phyloP scores from a whole-genome alignment of 2,113 vertebrate genomes.

The Apus apus region DNA sequence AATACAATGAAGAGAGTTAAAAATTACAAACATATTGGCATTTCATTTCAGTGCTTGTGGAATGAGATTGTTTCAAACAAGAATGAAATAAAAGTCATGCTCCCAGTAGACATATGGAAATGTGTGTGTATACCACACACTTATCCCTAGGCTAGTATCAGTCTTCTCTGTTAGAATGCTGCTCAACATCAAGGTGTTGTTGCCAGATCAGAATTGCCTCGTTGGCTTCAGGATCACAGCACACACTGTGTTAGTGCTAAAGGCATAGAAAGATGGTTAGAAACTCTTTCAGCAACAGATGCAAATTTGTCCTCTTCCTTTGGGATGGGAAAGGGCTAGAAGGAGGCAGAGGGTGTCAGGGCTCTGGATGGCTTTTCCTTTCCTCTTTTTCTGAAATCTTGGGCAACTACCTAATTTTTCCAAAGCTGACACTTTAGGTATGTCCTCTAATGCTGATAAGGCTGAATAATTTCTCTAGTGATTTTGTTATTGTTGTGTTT shows the following conservation, averaged over 20 bases:
- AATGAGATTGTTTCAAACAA: constrained; percentile 13
- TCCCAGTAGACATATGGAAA: not conserved
- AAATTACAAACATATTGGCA: constrained; percentile 35
- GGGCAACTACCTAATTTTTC: not conserved
- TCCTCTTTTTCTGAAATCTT: not conserved
- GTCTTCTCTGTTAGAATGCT: not conserved
- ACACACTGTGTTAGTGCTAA: rapidly evolving
- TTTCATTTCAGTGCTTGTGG: constrained; percentile 36
- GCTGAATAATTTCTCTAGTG: not conserved
- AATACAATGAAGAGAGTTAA: constrained; percentile 49
- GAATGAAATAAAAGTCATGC: not conserved
- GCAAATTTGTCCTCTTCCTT: not conserved
- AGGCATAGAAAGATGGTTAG: not conserved
- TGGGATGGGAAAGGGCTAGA: not conserved
- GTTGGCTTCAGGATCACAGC: not conserved
- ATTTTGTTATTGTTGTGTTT: not conserved
- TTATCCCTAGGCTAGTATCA: constrained; percentile 19
- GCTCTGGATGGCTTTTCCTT: not conserved
- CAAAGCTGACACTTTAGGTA: not conserved
- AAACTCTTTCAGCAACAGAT: not conserved
- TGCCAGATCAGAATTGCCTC: not conserved
- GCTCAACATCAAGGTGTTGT: not conserved
- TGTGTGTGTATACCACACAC: not conserved
- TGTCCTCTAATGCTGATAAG: not conserved
- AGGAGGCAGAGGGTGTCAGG: not conserved